Evolutionary conservation across 2,888 invertebrate genomes (phyloP), one percentile per base, ranked within the genome.

Genomic region (Cheilosia pagana): DNA sequence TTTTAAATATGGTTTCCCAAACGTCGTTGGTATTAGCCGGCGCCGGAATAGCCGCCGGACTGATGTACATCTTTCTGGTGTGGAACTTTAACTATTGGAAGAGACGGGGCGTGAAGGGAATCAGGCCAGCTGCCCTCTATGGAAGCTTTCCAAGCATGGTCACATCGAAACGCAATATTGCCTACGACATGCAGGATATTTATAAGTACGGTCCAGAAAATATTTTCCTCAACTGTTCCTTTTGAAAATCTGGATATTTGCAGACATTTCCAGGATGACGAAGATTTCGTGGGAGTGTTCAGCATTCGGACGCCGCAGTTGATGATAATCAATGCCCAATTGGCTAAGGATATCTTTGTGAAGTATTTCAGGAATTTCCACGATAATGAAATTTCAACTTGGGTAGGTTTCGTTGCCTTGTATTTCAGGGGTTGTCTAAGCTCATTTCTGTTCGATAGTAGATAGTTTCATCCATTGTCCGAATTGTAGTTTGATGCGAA

Each of bases 221-320:
- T 10, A n/a, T 7, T 5, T 16, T 7, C 19, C 23, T 25, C 0
- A 59, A 35, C 1, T 2, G 10, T 8, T 21, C 6, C n/a, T 31
- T 6, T n/a, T 19, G 3, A 39, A 6, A 8, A 35, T 31, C 45
- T 23, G 16, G 21, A 55, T 23, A 7, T 60, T 70, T 76, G 0
- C 60, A 91, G 91, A 63, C 78, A 89, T 16, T 90, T 88, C 62
- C 89, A 88, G 55, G 43, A 87, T 0, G 83, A 88, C 0, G 89
- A 90, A 43, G 88, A 89, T 67, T 91, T 91, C 23, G 90, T 92
- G 12, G 93, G 93, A 0, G 87, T 92, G 2, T 93, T 88, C 72
- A 87, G 87, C 5, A 86, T 89, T 4, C 88, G 89, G 1, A 87
- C 67, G 0, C 93, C 93, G 0, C 83, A 91, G n/a, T 67, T 93